phyloP scores from a whole-genome alignment of 2,113 vertebrate genomes.

The Anguilla rostrata region DNA sequence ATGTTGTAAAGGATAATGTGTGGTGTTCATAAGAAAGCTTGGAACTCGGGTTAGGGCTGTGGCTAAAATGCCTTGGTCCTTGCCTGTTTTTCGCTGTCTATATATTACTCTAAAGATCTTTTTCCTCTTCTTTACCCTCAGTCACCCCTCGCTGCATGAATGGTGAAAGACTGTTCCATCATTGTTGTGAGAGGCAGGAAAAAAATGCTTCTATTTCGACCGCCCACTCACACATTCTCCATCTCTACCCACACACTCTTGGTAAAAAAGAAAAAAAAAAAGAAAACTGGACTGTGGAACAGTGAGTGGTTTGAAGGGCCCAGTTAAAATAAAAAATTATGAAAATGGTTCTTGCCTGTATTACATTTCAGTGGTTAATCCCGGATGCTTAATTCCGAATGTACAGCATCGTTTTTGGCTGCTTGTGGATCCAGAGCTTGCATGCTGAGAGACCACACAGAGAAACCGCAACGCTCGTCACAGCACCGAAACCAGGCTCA shows the following conservation, averaged over 20 bases:
- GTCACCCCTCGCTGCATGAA: background rate
- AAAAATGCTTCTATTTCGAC: background rate
- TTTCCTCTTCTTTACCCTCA: background rate
- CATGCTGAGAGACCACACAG: background rate
- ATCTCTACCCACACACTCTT: background rate
- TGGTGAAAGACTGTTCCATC: background rate
- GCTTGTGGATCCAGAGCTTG: background rate
- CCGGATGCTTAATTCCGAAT: background rate
- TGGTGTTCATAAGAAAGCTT: too few relatives aligned
- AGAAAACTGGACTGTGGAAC: background rate
- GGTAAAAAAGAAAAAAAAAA: background rate
- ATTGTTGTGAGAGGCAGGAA: background rate
- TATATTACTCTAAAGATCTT: background rate
- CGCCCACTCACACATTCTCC: conserved; percentile 3
- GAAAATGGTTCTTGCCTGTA: background rate
- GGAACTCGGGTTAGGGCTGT: too few relatives aligned
- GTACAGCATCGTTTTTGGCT: background rate
- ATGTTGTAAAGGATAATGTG: too few relatives aligned
- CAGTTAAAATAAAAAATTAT: background rate
- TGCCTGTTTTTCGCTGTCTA: background rate
- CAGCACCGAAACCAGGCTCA: background rate
- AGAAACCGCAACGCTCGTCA: background rate
- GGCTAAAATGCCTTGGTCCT: too few relatives aligned
- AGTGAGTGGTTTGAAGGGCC: background rate
- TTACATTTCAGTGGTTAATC: background rate